These are phyloP conservation scores for Eudiplozoon nipponicum DNA, from an alignment of 2,888 invertebrate genomes.

Conservation along the genomic window DNA sequence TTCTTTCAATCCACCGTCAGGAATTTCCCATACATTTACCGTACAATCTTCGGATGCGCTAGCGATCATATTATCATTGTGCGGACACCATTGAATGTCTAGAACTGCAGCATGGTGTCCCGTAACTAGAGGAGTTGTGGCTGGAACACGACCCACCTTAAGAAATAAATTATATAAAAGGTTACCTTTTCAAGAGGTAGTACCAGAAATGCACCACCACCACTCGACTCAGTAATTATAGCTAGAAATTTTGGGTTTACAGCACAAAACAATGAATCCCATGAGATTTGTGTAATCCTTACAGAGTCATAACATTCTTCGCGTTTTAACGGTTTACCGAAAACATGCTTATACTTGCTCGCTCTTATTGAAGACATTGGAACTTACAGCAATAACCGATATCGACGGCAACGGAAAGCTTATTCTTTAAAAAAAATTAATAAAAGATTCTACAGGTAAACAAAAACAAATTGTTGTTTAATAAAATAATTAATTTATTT, in stretches of 20 bases:
- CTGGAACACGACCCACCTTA: background rate
- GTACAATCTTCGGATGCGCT: slow-evolving; percentile 4
- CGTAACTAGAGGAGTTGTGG: background rate
- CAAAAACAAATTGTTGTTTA: too few relatives aligned
- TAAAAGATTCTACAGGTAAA: too few relatives aligned
- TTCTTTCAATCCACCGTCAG: background rate
- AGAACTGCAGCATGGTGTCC: background rate
- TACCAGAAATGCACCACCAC: slow-evolving; percentile 1
- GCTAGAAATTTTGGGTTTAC: slow-evolving; percentile 1
- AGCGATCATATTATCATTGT: background rate
- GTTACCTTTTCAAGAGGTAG: background rate
- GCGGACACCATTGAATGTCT: slow-evolving; percentile 1
- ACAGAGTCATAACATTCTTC: background rate
- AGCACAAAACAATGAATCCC: background rate
- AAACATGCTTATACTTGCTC: slow-evolving; percentile 2
- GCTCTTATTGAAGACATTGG: too few relatives aligned
- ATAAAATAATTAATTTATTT: too few relatives aligned
- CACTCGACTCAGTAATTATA: background rate
- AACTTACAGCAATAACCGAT: too few relatives aligned
- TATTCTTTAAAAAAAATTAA: too few relatives aligned
- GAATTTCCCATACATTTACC: background rate
- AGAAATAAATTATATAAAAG: background rate
- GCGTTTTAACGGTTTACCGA: background rate
- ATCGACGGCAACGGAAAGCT: too few relatives aligned
- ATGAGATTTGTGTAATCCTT: background rate